These are phyloP conservation scores for Ametastegia equiseti DNA, from an alignment of 2,888 invertebrate species.

Conservation along the genomic window DNA sequence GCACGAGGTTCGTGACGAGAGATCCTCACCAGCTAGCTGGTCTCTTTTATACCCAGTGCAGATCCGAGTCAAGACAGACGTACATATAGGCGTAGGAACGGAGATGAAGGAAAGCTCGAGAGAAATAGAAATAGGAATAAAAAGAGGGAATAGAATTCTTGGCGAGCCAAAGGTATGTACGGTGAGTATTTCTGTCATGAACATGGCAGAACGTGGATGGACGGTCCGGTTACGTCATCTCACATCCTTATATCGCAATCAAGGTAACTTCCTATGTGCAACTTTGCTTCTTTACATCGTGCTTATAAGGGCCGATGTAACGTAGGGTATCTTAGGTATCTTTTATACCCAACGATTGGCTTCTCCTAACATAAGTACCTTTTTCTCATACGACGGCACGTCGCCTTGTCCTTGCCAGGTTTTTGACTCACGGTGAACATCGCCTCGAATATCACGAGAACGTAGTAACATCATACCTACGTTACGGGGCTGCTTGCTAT, in stretches of 20 bases:
- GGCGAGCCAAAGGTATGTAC: constrained; percentile 24
- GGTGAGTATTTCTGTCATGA: constrained; percentile 33
- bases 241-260: constrained; percentile 43
- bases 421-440: constrained; percentile 27
- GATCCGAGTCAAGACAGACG: constrained; percentile 27
- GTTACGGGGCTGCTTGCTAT: background rate
- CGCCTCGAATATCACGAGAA: background rate
- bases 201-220: constrained; percentile 30
- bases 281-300: constrained; percentile 1
- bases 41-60: constrained; percentile 7
- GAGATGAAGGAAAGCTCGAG: background rate
- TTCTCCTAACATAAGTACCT: too few species aligned
- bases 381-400: too few species aligned
- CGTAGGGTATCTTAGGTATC: constrained; percentile 5
- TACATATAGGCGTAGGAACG: background rate
- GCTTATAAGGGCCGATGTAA: constrained; percentile 33
- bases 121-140: background rate
- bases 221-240: constrained; percentile 41
- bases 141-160: constrained; percentile 29
- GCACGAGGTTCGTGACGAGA: constrained; percentile 36
- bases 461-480: too few species aligned
- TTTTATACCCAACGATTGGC: too few species aligned
- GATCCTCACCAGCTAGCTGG: constrained; percentile 28
- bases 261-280: constrained; percentile 37
- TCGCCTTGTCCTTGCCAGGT: background rate